These are phyloP conservation scores for Oeneis ivallda DNA, from an alignment of 2,888 invertebrate species.

Conservation along the genomic window DNA sequence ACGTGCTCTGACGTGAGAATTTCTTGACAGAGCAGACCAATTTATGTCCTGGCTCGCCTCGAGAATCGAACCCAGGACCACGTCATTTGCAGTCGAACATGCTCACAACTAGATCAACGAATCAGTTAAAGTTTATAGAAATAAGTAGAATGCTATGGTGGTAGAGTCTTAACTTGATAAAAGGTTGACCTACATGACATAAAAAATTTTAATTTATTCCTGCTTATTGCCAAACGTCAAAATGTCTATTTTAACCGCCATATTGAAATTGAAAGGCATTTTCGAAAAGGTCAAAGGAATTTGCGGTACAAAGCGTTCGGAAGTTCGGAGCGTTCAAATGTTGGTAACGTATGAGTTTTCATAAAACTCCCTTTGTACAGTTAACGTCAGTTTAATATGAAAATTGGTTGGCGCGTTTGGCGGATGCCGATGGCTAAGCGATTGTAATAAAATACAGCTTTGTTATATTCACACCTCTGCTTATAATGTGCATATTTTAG, in stretches of 20 bases:
- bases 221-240: not conserved
- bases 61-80: no score
- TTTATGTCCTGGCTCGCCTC: no score
- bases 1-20: no score
- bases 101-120: no score
- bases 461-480: slow-evolving; percentile 21
- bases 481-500: slow-evolving; percentile 3
- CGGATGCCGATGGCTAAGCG: slow-evolving; percentile 26
- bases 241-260: slow-evolving; percentile 37
- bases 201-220: not conserved
- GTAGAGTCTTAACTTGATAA: no score
- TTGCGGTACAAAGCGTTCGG: slow-evolving; percentile 27
- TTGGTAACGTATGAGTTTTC: slow-evolving; percentile 31
- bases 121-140: no score
- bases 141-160: no score
- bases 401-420: slow-evolving; percentile 28
- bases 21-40: no score
- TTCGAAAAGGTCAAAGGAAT: slow-evolving; percentile 35
- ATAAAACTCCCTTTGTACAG: slow-evolving; percentile 34
- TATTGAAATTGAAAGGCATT: slow-evolving; percentile 35
- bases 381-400: slow-evolving; percentile 33
- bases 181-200: no score
- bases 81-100: no score
- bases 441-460: slow-evolving; percentile 28
- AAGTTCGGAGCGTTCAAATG: slow-evolving; percentile 29